These are phyloP conservation scores for Parauchenoglanis punctatus DNA, from an alignment of 2,797 vertebrate genomes.

Conservation along the genomic window DNA sequence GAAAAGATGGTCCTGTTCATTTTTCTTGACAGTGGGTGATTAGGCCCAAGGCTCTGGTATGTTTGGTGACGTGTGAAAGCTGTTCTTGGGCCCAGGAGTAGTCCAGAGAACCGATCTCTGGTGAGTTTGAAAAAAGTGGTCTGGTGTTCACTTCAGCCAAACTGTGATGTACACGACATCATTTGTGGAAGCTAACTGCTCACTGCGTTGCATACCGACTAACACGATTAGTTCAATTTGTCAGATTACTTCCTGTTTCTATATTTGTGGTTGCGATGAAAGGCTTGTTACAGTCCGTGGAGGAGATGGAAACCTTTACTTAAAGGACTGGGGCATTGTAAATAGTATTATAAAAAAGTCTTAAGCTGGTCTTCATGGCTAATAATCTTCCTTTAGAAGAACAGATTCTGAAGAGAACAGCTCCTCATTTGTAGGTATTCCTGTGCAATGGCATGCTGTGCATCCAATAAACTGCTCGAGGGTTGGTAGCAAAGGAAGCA, in stretches of 20 bases:
- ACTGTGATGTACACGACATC: not conserved
- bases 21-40: not conserved
- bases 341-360: not conserved
- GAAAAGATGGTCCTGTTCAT: not conserved
- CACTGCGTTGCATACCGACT: not conserved
- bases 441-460: not conserved
- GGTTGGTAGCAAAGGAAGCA: not conserved
- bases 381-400: not conserved
- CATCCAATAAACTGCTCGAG: not conserved
- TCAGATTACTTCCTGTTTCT: not conserved
- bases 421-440: not conserved
- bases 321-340: not conserved
- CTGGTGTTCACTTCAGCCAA: not conserved
- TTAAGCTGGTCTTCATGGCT: not conserved
- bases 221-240: not conserved
- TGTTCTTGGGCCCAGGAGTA: not conserved
- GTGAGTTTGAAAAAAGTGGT: not conserved
- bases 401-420: not conserved
- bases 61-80: not conserved
- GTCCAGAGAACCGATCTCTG: not conserved
- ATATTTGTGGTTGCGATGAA: not conserved
- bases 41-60: not conserved
- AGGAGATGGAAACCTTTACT: not conserved
- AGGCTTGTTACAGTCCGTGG: not conserved
- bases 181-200: not conserved